Evolutionary conservation across 2,888 invertebrate species (phyloP).

Genomic region (Onthophagus sagittarius): DNA sequence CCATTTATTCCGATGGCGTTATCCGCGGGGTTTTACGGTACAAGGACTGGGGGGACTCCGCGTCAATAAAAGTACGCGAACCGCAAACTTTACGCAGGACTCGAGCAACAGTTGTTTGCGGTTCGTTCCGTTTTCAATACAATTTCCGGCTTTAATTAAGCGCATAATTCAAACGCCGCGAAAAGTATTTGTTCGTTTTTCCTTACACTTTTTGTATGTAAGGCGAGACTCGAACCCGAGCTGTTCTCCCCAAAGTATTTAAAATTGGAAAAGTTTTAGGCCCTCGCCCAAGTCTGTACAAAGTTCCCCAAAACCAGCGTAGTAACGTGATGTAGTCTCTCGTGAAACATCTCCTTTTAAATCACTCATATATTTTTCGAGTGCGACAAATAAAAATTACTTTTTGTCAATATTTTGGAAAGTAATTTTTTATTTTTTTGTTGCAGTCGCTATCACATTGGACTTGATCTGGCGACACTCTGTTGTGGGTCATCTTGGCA

Average conservation of each 20-base stretch:
- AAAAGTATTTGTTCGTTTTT: neutral
- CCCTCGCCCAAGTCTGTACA: neutral
- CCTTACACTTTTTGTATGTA: neutral
- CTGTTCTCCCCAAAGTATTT: neutral
- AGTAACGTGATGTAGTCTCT: neutral
- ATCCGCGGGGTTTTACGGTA: neutral
- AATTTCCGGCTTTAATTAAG: neutral
- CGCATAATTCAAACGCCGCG: neutral
- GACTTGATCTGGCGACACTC: slow-evolving; percentile 14
- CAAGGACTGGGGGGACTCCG: neutral
- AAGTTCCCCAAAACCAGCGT: neutral
- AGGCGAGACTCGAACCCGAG: neutral
- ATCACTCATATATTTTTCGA: neutral
- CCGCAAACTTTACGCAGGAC: neutral
- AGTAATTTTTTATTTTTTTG: slow-evolving; percentile 16
- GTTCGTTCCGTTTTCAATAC: neutral
- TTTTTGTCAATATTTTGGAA: neutral
- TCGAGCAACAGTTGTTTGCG: neutral
- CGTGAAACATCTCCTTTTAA: neutral
- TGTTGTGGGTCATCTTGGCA: slow-evolving; percentile 19
- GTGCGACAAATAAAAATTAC: neutral
- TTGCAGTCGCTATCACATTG: slow-evolving; percentile 22
- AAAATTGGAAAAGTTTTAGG: neutral
- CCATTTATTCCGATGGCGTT: neutral
- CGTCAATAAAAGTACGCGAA: neutral